phyloP scores from a whole-genome alignment of 2,113 vertebrate species.

The Orcinus orca region DNA sequence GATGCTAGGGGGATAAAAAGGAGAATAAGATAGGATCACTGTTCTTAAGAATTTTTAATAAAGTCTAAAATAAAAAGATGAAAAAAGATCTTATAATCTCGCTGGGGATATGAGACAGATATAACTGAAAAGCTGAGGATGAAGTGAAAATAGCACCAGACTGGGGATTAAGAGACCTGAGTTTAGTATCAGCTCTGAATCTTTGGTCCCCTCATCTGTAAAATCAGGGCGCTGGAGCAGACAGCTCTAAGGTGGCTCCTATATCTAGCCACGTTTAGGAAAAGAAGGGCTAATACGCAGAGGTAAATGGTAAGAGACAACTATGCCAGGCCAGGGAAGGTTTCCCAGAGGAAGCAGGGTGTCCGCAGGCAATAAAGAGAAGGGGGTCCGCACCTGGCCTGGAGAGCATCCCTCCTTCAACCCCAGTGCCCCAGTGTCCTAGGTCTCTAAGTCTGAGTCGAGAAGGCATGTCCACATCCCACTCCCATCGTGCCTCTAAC shows the following conservation, averaged over 20 bases:
- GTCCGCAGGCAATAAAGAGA: not conserved
- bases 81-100: not conserved
- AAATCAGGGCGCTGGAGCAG: not conserved
- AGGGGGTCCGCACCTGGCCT: not conserved
- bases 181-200: not conserved
- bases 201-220: not conserved
- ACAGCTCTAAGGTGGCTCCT: not conserved
- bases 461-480: fast-evolving
- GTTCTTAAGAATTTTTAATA: slow-evolving; percentile 18
- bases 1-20: not conserved
- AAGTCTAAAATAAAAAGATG: slow-evolving; percentile 43
- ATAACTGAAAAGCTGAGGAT: not conserved
- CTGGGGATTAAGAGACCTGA: not conserved
- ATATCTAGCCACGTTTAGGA: not conserved
- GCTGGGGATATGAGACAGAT: not conserved
- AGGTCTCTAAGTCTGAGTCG: not conserved
- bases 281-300: not conserved
- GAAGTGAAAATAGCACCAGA: not conserved
- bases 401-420: not conserved
- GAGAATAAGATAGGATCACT: not conserved
- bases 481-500: not conserved
- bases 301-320: not conserved
- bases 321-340: too few relatives aligned
- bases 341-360: not conserved
- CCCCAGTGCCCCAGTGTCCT: fast-evolving